Percentiles rank a stretch among this genome's conserved stretches.
These are phyloP conservation scores for Helicoverpa zea DNA, from an alignment of 1,140 invertebrate species.

Conservation along the genomic window DNA sequence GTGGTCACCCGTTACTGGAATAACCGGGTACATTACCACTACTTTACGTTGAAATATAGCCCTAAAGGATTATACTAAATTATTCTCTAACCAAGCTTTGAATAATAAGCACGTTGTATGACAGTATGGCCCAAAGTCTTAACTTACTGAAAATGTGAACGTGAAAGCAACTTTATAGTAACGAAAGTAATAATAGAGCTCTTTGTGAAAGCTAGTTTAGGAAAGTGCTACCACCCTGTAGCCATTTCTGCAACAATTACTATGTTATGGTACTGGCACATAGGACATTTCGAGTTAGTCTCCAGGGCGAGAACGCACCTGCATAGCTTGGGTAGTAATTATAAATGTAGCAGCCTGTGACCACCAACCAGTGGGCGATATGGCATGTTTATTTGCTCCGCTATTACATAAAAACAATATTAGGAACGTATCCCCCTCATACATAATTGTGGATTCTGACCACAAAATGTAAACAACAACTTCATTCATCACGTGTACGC, in stretches of 20 bases:
- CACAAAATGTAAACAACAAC: constrained; percentile 20
- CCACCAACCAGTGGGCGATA: too few relatives aligned
- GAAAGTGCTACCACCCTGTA: too few relatives aligned
- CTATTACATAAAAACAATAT: too few relatives aligned
- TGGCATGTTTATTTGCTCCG: not conserved
- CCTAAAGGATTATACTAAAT: constrained; percentile 13
- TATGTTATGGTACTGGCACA: too few relatives aligned
- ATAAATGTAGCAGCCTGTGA: too few relatives aligned
- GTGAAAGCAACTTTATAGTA: not conserved
- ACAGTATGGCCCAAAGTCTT: constrained; percentile 5
- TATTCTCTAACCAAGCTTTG: constrained; percentile 5
- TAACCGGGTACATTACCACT: constrained; percentile 27
- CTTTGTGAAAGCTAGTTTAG: too few relatives aligned
- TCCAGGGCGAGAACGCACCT: too few relatives aligned
- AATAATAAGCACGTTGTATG: constrained; percentile 20
- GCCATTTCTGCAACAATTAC: too few relatives aligned
- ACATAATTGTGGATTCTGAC: constrained; percentile 13
- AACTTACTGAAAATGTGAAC: not conserved
- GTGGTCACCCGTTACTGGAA: constrained; percentile 32
- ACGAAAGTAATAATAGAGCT: too few relatives aligned
- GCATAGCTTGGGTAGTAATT: too few relatives aligned
- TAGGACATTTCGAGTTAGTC: too few relatives aligned
- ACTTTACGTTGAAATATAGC: constrained; percentile 24
- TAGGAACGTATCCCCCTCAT: not conserved
- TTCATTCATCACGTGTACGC: constrained; percentile 27